phyloP scores from a whole-genome alignment of 2,113 vertebrate species.

The Dasypus novemcinctus region DNA sequence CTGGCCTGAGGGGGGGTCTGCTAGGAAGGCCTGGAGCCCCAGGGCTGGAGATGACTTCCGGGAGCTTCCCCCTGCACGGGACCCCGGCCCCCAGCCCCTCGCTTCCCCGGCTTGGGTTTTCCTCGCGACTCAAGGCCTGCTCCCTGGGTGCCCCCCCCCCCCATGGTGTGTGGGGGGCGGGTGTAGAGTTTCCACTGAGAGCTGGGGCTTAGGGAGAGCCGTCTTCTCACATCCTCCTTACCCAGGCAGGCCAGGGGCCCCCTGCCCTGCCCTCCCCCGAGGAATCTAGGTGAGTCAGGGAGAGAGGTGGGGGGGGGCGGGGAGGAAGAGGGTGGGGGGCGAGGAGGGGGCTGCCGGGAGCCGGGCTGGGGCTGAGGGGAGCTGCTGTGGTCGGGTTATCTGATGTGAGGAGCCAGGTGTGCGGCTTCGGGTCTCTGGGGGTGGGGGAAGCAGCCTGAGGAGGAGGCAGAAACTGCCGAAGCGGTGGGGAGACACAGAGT shows the following conservation, averaged over 20 bases:
- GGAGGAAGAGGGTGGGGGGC: too few species aligned
- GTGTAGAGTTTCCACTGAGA: neutral
- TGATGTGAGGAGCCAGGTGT: slow-evolving; percentile 74
- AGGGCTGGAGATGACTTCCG: neutral
- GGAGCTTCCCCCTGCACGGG: neutral
- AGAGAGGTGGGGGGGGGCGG: too few species aligned
- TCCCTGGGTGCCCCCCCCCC: neutral
- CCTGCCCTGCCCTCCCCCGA: neutral
- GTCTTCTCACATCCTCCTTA: slow-evolving; percentile 1
- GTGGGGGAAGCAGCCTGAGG: slow-evolving; percentile 31
- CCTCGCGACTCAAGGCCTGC: neutral
- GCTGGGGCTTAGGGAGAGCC: neutral
- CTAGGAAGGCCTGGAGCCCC: neutral
- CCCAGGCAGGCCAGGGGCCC: neutral
- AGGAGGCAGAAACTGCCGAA: neutral
- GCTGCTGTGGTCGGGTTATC: slow-evolving; percentile 69
- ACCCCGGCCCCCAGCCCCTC: neutral
- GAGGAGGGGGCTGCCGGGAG: too few species aligned
- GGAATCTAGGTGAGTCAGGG: slow-evolving; percentile 6
- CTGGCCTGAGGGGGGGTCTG: neutral
- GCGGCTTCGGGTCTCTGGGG: neutral
- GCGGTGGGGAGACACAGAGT: neutral
- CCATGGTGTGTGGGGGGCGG: neutral
- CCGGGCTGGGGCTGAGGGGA: neutral
- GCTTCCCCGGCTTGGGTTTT: slow-evolving; percentile 28